Percentiles rank a stretch among this genome's conserved stretches.
Conservation (phyloP, 2,888 invertebrate species). For the Phortica magna region DNA sequence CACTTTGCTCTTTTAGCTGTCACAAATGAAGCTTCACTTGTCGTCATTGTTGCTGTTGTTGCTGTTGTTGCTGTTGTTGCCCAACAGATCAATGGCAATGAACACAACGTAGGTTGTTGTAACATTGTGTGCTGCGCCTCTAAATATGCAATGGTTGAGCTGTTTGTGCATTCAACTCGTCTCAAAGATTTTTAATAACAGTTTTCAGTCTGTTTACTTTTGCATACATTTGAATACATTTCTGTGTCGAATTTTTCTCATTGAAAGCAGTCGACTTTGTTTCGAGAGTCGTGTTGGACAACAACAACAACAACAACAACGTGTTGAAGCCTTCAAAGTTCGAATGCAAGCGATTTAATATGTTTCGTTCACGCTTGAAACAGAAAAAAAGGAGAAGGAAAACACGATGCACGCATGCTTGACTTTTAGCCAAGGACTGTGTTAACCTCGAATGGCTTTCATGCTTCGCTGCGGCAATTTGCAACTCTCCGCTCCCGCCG, state of each 20-base stretch:
- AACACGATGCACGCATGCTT: slow-evolving; percentile 4
- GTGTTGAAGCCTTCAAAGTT: too few species aligned
- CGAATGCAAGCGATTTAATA: too few species aligned
- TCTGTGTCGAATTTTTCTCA: neutral
- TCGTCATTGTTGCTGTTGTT: neutral
- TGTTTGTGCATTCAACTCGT: neutral
- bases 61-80: too few species aligned
- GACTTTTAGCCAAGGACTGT: neutral
- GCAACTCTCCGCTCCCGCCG: too few species aligned
- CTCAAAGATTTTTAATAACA: neutral
- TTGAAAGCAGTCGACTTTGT: neutral
- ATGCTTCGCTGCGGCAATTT: too few species aligned
- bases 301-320: too few species aligned
- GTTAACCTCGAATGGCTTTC: too few species aligned
- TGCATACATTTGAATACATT: slow-evolving; percentile 27
- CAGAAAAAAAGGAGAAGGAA: neutral
- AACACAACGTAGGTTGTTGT: neutral
- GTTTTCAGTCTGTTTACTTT: neutral
- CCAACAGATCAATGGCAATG: too few species aligned
- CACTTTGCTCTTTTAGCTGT: slow-evolving; percentile 23
- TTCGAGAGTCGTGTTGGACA: too few species aligned
- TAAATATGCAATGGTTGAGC: slow-evolving; percentile 20
- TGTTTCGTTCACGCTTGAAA: neutral
- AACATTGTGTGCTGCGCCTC: neutral
- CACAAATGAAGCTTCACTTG: neutral